These are phyloP conservation scores for Vidua chalybeata DNA, from an alignment of 2,113 vertebrate genomes.

Conservation along the genomic window DNA sequence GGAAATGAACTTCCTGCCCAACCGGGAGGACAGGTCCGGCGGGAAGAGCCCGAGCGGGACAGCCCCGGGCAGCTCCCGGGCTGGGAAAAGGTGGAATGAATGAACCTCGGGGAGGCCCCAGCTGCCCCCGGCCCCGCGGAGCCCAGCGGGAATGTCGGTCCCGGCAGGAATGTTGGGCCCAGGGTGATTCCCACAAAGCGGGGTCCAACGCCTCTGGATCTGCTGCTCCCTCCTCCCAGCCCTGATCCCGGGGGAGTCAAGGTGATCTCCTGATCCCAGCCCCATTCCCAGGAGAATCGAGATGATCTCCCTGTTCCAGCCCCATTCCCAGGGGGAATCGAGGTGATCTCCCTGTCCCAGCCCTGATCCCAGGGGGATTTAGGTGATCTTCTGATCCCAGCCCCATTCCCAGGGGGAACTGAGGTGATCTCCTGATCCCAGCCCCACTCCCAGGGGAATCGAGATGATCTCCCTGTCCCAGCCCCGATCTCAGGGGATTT, in stretches of 20 bases:
- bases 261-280: background rate
- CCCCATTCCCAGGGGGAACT: too few relatives aligned
- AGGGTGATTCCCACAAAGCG: accelerated
- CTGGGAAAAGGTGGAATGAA: background rate
- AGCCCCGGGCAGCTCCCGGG: too few relatives aligned
- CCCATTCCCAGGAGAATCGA: accelerated
- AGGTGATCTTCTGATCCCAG: too few relatives aligned
- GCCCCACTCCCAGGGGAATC: too few relatives aligned
- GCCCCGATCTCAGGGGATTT: accelerated
- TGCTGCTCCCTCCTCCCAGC: too few relatives aligned
- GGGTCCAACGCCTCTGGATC: background rate
- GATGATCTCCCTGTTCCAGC: background rate
- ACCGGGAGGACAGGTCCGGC: background rate
- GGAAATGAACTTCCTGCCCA: background rate
- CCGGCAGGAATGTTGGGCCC: accelerated
- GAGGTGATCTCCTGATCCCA: too few relatives aligned
- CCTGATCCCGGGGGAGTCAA: too few relatives aligned
- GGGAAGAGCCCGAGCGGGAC: background rate
- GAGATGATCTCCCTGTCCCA: too few relatives aligned
- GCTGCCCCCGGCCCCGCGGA: accelerated
- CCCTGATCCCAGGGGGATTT: too few relatives aligned
- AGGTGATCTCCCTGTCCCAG: accelerated
- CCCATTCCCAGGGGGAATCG: accelerated
- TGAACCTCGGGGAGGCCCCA: background rate
- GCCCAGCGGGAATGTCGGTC: accelerated